Evolutionary conservation across 2,888 invertebrate species (phyloP).

Genomic region (Lamellibrachia satsuma): DNA sequence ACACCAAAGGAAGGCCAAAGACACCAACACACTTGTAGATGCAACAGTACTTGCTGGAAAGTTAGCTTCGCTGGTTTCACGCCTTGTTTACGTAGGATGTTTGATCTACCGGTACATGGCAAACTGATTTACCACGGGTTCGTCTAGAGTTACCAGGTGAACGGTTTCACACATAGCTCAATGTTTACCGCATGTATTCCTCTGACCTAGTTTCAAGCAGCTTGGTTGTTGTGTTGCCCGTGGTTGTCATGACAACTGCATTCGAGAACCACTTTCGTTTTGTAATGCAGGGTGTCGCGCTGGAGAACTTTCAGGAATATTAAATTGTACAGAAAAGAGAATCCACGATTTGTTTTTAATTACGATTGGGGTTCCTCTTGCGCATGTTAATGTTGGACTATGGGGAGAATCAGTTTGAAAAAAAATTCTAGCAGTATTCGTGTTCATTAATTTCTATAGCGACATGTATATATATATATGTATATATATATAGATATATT

Average conservation of each 20-base stretch:
- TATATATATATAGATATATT: too few relatives aligned
- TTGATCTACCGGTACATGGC: background rate
- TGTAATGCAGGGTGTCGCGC: background rate
- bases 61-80: too few relatives aligned
- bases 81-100: background rate
- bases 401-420: too few relatives aligned
- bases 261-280: background rate
- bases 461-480: too few relatives aligned
- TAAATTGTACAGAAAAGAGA: background rate
- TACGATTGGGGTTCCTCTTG: too few relatives aligned
- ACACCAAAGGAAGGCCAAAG: background rate
- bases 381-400: too few relatives aligned
- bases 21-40: background rate
- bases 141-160: too few relatives aligned
- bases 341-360: background rate
- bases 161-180: too few relatives aligned
- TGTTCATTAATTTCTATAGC: too few relatives aligned
- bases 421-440: too few relatives aligned
- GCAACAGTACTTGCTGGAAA: background rate
- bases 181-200: too few relatives aligned
- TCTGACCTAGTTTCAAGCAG: background rate
- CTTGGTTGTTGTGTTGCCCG: background rate
- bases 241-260: constrained; percentile 10
- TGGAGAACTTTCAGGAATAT: background rate
- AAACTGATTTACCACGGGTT: too few relatives aligned